Base-by-base conservation (phyloP, 2,888 invertebrate genomes). In the Campoletis raptor region DNA sequence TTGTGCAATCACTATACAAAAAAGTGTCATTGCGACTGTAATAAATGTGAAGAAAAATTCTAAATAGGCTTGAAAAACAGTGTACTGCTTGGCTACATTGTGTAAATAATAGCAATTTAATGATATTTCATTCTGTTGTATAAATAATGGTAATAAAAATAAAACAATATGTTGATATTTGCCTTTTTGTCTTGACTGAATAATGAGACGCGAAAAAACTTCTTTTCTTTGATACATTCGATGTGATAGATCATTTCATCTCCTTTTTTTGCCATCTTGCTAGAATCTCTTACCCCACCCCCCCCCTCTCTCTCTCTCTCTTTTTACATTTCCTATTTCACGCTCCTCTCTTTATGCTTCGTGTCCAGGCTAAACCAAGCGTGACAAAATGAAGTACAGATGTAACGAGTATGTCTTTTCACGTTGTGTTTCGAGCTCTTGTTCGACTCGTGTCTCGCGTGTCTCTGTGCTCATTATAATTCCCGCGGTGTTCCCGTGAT, bases 381-480 rank as follows among this genome's bases (percentile, higher is more conserved):
- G 84, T 73, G 87, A 78, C 77, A 88, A 85, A 87, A 87, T 87
- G 78, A 85, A 87, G 77, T 87, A 88, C 87, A 88, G 85, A 87
- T 89, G 85, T 89, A 89, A 89, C 88, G 85, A 86, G 80, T 88
- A 85, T 89, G 88, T 89, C 89, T 87, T 84, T 82, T 87, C 69
- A 81, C 85, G 80, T 81, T 81, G 80, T 80, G 69, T 86, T 81
- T 70, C 77, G 79, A 86, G 80, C 73, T 81, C 87, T 88, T 88
- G 89, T 88, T 82, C 81, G 89, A 89, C 86, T 89, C 86, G 83
- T 88, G 87, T 88, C 84, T 88, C 87, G 81, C 81, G 83, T 85
- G 80, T 79, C 78, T 67, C 79, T 80, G 76, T 48, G 48, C 88
- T 89, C 90, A 90, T 90, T 91, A 89, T 88, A 85, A 91, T 91